These are phyloP conservation scores for Erythrolamprus reginae DNA, from an alignment of 2,113 vertebrate species.

Conservation along the genomic window DNA sequence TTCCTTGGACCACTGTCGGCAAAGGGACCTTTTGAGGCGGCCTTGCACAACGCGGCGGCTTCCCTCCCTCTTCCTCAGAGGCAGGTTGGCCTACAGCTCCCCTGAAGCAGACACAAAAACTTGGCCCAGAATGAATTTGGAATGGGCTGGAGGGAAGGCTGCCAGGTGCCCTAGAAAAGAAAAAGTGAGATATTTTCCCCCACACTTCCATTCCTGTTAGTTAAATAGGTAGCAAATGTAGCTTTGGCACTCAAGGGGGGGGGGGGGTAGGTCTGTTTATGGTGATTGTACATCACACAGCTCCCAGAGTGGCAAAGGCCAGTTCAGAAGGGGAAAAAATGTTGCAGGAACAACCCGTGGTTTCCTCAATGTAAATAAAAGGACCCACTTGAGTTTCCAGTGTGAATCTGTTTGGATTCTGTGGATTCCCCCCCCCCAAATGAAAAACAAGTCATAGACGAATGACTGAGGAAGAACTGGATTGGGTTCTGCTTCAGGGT, in stretches of 20 bases:
- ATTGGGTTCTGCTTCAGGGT: neutral
- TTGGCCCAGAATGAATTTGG: neutral
- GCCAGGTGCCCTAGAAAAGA: neutral
- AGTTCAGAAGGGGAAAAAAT: neutral
- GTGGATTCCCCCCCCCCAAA: neutral
- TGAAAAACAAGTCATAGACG: neutral
- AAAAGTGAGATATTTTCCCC: neutral
- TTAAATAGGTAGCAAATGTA: too few relatives aligned
- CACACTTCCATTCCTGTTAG: too few relatives aligned
- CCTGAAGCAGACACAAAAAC: neutral
- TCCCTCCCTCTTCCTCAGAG: neutral
- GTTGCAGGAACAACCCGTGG: neutral
- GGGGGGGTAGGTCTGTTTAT: fast-evolving
- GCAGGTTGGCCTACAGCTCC: neutral
- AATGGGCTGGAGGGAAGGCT: neutral
- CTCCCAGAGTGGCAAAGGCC: neutral
- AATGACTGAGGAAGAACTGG: neutral
- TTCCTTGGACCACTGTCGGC: neutral
- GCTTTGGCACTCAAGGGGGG: neutral
- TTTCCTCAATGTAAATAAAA: neutral
- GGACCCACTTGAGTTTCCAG: neutral
- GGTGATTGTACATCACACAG: neutral
- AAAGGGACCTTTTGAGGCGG: neutral
- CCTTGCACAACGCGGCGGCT: neutral
- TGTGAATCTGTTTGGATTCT: neutral